Evolutionary conservation across 2,113 vertebrate genomes (phyloP).

Genomic region (Channa maculata): DNA sequence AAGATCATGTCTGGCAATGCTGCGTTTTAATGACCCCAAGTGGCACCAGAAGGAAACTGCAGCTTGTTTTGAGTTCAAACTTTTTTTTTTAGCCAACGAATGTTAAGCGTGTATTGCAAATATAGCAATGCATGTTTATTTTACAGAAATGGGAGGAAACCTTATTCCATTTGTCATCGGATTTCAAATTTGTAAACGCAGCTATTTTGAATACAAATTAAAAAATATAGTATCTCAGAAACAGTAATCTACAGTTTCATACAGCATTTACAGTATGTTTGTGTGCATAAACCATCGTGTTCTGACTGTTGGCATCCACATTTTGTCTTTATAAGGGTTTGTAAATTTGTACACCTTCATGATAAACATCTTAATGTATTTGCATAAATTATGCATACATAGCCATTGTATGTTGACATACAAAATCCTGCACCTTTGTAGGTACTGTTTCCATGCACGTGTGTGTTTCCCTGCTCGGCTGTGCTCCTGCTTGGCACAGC

Average conservation of each 20-base stretch:
- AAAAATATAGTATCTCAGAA: no score
- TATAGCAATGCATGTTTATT: background rate
- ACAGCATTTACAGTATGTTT: background rate
- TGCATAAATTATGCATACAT: background rate
- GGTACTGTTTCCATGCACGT: background rate
- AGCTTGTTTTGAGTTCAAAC: no score
- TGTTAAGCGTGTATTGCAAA: no score
- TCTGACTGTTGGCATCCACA: background rate
- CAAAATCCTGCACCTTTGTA: background rate
- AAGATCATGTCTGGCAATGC: background rate
- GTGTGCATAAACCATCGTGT: conserved; percentile 4
- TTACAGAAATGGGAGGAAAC: background rate
- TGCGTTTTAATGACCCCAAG: conserved; percentile 28
- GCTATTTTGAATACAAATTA: background rate
- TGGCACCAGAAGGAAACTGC: conserved; percentile 8
- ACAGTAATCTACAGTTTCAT: no score
- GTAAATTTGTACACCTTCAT: background rate
- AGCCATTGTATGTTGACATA: background rate
- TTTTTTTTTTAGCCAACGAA: no score
- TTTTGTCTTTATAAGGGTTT: background rate
- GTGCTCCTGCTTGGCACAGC: conserved; percentile 62
- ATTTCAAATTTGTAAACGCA: background rate
- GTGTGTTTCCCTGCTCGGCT: conserved; percentile 47
- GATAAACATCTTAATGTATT: background rate
- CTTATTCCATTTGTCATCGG: background rate